Conservation (phyloP, 2,888 invertebrate species). For the Drosophila emarginata region DNA sequence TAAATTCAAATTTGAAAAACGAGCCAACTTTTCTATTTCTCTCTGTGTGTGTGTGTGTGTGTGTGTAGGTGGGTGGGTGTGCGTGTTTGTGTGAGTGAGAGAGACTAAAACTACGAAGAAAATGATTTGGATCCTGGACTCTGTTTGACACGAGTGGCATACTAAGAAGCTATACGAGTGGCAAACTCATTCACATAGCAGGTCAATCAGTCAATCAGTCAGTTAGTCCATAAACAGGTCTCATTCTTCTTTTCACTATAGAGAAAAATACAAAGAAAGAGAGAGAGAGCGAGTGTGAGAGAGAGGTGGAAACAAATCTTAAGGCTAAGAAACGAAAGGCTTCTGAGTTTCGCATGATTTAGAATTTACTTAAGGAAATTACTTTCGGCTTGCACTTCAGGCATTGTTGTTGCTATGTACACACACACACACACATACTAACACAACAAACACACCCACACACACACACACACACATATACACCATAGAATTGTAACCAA, state of each 20-base stretch:
- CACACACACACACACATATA: slow-evolving; percentile 1
- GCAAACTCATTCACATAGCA: slow-evolving; percentile 26
- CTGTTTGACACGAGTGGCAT: slow-evolving; percentile 45
- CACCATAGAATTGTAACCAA: slow-evolving; percentile 36
- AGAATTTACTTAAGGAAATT: slow-evolving; percentile 52
- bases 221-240: slow-evolving; percentile 52
- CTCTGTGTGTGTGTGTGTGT: neutral
- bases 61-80: slow-evolving; percentile 3
- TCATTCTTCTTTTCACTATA: slow-evolving; percentile 26
- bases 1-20: slow-evolving; percentile 55
- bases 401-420: slow-evolving; percentile 25
- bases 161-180: slow-evolving; percentile 43
- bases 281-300: neutral
- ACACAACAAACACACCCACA: neutral
- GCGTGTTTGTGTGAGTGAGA: too few species aligned
- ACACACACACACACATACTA: neutral
- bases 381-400: slow-evolving; percentile 39
- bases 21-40: slow-evolving; percentile 35
- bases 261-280: slow-evolving; percentile 19
- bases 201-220: slow-evolving; percentile 50
- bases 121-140: slow-evolving; percentile 9
- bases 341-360: slow-evolving; percentile 32
- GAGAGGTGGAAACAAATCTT: slow-evolving; percentile 25
- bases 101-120: neutral
- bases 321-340: slow-evolving; percentile 7